Base-by-base conservation (phyloP, 2,888 invertebrate genomes). In the Volucella inanis region DNA sequence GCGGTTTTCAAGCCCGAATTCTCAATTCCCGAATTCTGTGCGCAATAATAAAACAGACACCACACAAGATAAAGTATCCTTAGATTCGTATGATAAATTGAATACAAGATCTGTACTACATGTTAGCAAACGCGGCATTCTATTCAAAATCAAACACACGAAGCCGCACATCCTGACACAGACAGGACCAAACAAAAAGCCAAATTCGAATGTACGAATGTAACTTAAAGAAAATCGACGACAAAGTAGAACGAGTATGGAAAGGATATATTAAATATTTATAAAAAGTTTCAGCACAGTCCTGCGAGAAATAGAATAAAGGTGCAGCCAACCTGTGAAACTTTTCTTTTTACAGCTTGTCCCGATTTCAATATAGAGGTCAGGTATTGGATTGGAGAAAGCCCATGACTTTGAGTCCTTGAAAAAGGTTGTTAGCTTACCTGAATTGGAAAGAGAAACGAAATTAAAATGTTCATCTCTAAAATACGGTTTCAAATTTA, bases 1-100 rank as follows among this genome's bases (percentile, higher is more conserved):
- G n/a, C 6, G 22, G 38, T 8, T 45, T 61, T 45, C 45, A 22
- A 45, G 11, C 4, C 31, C 31, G 31, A 31, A 31, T 31, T 31
- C 31, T 41, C 41, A 14, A 49, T 14, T 38, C 41, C 22, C 43
- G 38, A 31, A 43, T 31, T 43, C 50, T 52, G n/a, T 43, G 43
- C 45, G 54, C 52, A 74, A 43, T 61, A 72, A 72, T 62, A 74
- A 74, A 74, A 64, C 62, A 43, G 22, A 64, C 62, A 74, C 72
- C 72, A 74, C 45, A 74, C 31, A 31, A 31, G 6, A 31, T 64
- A 64, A 64, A 74, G 39, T 54, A 64, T 74, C 54, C 41, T 41
- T 47, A 41, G 22, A 64, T 55, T 55, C 31, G 54, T 22, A 22
- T 55, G 57, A 47, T 39, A 54, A 41, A 47, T 47, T 64, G 54